phyloP scores from a whole-genome alignment of 2,888 invertebrate genomes.

The Craniophora ligustri region DNA sequence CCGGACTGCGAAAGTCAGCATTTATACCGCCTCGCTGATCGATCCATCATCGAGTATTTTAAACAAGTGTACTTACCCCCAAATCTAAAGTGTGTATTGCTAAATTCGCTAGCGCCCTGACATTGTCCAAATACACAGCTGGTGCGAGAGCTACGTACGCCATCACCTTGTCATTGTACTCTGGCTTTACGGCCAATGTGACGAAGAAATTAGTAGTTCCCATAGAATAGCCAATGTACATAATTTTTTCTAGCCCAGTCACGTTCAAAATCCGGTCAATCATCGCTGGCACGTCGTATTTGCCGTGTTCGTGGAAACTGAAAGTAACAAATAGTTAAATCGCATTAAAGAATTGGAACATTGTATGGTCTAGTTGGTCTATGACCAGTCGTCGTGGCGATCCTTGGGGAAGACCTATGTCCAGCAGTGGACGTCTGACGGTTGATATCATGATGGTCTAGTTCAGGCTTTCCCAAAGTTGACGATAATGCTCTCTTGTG shows the following conservation, averaged over 20 bases:
- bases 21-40: no score
- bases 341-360: no score
- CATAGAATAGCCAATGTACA: slow-evolving; percentile 90
- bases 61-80: slow-evolving; percentile 60
- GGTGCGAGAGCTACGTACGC: slow-evolving; percentile 87
- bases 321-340: no score
- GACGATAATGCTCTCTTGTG: no score
- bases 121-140: slow-evolving; percentile 81
- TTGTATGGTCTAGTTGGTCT: no score
- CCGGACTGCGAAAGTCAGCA: no score
- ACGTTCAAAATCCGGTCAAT: slow-evolving; percentile 84
- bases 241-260: slow-evolving; percentile 74
- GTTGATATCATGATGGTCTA: no score
- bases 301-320: slow-evolving; percentile 89
- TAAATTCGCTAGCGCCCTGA: slow-evolving; percentile 59
- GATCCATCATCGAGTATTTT: no score
- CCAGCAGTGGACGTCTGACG: no score
- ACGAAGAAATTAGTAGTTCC: slow-evolving; percentile 88
- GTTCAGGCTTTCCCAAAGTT: no score
- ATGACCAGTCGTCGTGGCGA: no score
- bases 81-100: slow-evolving; percentile 66
- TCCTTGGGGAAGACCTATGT: neutral
- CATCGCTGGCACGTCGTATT: slow-evolving; percentile 87
- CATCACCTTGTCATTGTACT: slow-evolving; percentile 86
- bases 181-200: slow-evolving; percentile 86